Evolutionary conservation across 2,797 vertebrate species (phyloP), one percentile per base, ranked within the genome.

Genomic region (Cryptoblepharus egeriae): DNA sequence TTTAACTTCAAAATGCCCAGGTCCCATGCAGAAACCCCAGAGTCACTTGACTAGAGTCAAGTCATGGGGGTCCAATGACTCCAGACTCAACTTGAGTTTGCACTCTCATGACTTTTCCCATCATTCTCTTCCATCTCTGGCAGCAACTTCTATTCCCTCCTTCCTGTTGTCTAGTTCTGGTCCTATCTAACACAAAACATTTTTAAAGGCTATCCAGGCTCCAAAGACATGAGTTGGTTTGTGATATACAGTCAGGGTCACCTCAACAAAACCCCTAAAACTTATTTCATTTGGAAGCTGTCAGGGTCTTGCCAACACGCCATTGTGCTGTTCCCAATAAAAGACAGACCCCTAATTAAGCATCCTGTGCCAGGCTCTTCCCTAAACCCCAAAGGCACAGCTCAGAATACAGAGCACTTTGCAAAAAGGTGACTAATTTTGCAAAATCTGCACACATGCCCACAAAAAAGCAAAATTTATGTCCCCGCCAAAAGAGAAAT

Each of bases 381-480:
- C 71, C 55, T 30, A 67, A 26, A 6, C 68, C 79, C 61, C 32
- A 15, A 42, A 58, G 20, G 13, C 55, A 7, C 32, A 7, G 16
- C 70, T 78, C 39, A 30, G 79, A 78, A 85, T 74, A 82, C 5
- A 74, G 42, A 81, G 70, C 32, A 28, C n/a, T 77, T 72, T 55
- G 70, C 28, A 45, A 58, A 90, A 89, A 81, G 79, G 79, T 79
- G 71, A 84, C 86, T 86, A 68, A 85, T 89, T 92, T 87, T 90
- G 90, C 87, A 91, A 92, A 92, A 92, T 91, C 90, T 89, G 87
- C 91, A 93, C 91, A 77, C 79, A 13, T 30, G 26, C 55, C 75
- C 49, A 28, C 37, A 91, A 91, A 93, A 92, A 85, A 85, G 63
- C 82, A 39, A 58, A 90, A 93, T 92, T 93, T 93, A 94, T 93